Evolutionary conservation across 2,113 vertebrate species (phyloP), one percentile per base, ranked within the genome.

Genomic region (Notothenia coriiceps): DNA sequence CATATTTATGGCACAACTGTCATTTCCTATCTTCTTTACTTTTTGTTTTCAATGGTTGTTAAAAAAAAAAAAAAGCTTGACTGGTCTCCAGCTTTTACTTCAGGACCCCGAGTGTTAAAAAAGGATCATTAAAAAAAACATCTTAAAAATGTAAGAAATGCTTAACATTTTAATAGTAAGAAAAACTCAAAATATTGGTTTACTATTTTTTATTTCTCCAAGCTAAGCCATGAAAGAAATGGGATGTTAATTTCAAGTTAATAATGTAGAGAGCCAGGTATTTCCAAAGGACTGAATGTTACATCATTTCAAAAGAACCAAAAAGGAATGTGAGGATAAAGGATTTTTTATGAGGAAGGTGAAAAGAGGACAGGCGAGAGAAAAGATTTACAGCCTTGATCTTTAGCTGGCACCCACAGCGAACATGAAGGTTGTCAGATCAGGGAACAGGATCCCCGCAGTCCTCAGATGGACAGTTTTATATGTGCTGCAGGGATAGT

Each of bases 401-500:
- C 8, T 18, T 74, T 40, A 54, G 22, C 35, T 35, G 10, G 57
- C 43, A 63, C 10, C 57, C 1, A 44, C 25, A 55, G 49, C 47
- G 55, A 20, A 73, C 29, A 22, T 0, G 15, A 51, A 49, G 54
- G 52, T 9, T 67, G 54, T 70, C 60, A 20, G 46, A 74, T 59
- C 57, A 69, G 70, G 44, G 12, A 62, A 62, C 40, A 46, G 17
- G 49, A 66, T 61, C 72, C 12, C 14, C 55, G 20, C 49, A 50
- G 33, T 29, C 15, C 14, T 59, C 60, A 71, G 29, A 56, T n/a
- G 10, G 54, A 69, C 63, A 77, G 59, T 25, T 70, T 50, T 49
- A 40, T 62, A 18, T 20, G 17, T 40, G 20, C 57, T 52, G n/a
- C 9, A 50, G 29, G 35, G 6, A 35, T 5, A 35, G 35, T 6